Percentiles rank a stretch among this genome's conserved stretches.
These are phyloP conservation scores for Gambusia affinis DNA, from an alignment of 2,113 vertebrate species.

Conservation along the genomic window DNA sequence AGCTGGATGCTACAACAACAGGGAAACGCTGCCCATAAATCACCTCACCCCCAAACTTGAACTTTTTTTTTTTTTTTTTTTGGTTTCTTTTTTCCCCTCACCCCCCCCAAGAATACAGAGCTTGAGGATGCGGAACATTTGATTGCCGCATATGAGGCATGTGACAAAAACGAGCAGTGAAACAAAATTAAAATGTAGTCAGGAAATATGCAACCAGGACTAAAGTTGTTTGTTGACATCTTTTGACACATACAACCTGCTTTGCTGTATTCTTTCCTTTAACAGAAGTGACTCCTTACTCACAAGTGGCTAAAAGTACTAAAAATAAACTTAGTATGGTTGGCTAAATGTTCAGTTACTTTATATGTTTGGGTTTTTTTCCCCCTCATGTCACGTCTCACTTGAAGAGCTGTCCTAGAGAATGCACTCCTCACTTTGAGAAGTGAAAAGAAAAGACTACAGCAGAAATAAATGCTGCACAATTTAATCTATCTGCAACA, in stretches of 20 bases:
- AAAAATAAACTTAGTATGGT: no score
- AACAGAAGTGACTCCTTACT: no score
- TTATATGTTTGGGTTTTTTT: no score
- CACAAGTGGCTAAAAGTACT: no score
- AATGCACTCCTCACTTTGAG: no score
- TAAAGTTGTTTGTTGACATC: constrained; percentile 42
- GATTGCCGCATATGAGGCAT: constrained; percentile 19
- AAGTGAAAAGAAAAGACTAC: no score
- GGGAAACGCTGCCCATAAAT: constrained; percentile 89
- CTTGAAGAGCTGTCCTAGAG: no score
- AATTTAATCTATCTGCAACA: no score
- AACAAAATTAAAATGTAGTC: neutral
- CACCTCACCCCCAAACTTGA: constrained; percentile 71
- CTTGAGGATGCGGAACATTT: constrained; percentile 52
- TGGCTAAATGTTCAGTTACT: no score
- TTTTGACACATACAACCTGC: constrained; percentile 65
- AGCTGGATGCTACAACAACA: constrained; percentile 85
- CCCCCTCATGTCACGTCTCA: no score
- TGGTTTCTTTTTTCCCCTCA: no score
- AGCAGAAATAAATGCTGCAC: no score
- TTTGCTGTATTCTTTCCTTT: constrained; percentile 42
- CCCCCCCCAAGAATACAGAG: neutral
- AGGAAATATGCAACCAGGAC: neutral
- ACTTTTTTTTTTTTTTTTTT: constrained; percentile 5
- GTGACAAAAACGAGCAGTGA: constrained; percentile 7